Percentiles rank a stretch among this genome's conserved stretches.
These are phyloP conservation scores for Agrochola lychnidis DNA, from an alignment of 2,888 invertebrate species.

Conservation along the genomic window DNA sequence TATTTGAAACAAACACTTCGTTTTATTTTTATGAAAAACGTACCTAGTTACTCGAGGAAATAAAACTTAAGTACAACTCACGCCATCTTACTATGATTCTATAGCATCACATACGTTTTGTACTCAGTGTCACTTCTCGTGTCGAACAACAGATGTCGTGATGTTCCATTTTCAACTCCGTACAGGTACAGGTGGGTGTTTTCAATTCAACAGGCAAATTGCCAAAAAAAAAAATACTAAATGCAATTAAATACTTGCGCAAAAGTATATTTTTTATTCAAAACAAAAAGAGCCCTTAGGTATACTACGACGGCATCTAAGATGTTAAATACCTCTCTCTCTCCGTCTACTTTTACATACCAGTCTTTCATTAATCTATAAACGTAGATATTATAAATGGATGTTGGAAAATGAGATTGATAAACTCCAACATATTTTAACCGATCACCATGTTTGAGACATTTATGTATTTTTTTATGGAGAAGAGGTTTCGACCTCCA, in stretches of 20 bases:
- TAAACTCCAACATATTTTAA: background rate
- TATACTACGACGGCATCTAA: background rate
- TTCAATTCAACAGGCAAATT: background rate
- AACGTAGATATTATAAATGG: background rate
- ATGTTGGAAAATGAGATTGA: background rate
- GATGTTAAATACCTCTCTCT: background rate
- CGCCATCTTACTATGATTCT: slow-evolving; percentile 23
- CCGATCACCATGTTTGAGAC: background rate
- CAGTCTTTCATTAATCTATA: background rate
- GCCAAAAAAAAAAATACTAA: too few relatives aligned
- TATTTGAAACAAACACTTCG: slow-evolving; percentile 9
- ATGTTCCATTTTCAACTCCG: background rate
- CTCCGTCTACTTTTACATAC: background rate
- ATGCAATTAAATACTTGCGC: too few relatives aligned
- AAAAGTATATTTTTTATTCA: background rate
- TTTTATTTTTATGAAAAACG: background rate
- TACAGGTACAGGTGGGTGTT: background rate
- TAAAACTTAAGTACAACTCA: background rate
- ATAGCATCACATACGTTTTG: background rate
- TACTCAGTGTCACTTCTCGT: background rate
- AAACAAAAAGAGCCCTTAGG: background rate
- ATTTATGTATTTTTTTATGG: background rate
- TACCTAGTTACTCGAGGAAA: background rate
- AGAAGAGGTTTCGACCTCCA: background rate
- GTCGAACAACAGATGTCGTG: slow-evolving; percentile 16